Percentiles rank a stretch among this genome's conserved stretches.
Conservation (phyloP, 2,888 invertebrate species). For the Apamea crenata region DNA sequence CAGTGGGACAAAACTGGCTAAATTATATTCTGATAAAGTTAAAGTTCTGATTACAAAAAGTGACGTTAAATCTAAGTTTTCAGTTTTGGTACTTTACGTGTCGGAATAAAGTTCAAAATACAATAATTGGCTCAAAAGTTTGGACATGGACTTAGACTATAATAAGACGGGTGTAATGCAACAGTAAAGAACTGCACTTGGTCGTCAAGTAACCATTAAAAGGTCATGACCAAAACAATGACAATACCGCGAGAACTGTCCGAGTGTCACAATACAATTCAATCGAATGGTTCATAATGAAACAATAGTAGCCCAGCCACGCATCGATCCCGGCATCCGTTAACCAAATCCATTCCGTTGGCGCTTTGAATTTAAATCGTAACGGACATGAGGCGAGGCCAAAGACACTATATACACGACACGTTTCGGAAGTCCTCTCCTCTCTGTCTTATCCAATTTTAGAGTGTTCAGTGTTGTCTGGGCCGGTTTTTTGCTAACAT, state of each 20-base stretch:
- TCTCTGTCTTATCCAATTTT: conserved; percentile 64
- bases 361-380: conserved; percentile 83
- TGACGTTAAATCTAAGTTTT: no score
- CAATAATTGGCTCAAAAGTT: background rate
- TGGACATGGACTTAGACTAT: no score
- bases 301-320: conserved; percentile 68
- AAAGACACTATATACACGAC: conserved; percentile 76
- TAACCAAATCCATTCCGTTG: conserved; percentile 78
- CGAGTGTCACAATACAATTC: conserved; percentile 56
- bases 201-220: conserved; percentile 49
- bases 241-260: conserved; percentile 59
- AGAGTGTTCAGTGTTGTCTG: conserved; percentile 61
- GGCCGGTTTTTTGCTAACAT: conserved; percentile 60
- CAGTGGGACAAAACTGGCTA: no score
- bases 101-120: background rate
- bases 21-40: no score
- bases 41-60: background rate
- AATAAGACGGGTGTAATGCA: background rate
- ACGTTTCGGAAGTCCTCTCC: conserved; percentile 68
- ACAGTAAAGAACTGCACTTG: conserved; percentile 31
- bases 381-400: conserved; percentile 79
- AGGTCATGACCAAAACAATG: conserved; percentile 55
- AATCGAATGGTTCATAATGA: conserved; percentile 66
- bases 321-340: conserved; percentile 75
- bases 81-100: background rate